Conservation (phyloP, 2,797 vertebrate species). For the Myoxocephalus aenaeus region DNA sequence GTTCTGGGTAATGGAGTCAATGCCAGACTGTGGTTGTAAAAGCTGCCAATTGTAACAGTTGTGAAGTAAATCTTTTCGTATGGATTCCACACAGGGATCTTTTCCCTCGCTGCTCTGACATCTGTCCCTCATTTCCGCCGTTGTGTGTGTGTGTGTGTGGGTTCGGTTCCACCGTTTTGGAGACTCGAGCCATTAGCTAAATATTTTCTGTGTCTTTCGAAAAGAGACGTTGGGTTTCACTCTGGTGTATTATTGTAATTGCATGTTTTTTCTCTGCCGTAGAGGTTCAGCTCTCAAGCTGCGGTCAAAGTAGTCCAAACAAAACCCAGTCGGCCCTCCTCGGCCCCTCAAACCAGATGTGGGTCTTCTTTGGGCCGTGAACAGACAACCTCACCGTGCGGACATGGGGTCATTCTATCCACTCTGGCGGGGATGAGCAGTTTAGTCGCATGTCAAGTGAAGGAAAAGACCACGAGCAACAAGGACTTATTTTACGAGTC, state of each 20-base stretch:
- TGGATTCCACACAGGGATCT: not conserved
- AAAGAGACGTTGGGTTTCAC: not conserved
- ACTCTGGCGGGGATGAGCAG: not conserved
- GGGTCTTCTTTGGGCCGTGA: not conserved
- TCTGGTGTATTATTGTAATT: conserved; percentile 18
- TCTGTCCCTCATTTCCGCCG: conserved; percentile 13
- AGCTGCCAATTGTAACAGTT: not conserved
- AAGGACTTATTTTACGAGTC: too few species aligned
- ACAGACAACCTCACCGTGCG: not conserved
- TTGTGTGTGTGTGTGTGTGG: not conserved
- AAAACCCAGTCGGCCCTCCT: not conserved
- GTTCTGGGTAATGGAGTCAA: not conserved
- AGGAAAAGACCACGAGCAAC: not conserved
- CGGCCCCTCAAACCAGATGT: not conserved
- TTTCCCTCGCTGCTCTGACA: not conserved
- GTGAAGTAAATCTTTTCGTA: not conserved
- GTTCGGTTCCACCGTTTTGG: not conserved
- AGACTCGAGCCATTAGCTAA: conserved; percentile 22
- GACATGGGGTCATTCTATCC: not conserved
- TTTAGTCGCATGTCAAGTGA: not conserved
- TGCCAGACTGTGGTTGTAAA: not conserved
- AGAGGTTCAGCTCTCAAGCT: not conserved
- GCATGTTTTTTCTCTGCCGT: not conserved
- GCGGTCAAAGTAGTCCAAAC: conserved; percentile 21
- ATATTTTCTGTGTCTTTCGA: conserved; percentile 23